These are phyloP conservation scores for Panorpa germanica DNA, from an alignment of 2,888 invertebrate genomes.

Conservation along the genomic window DNA sequence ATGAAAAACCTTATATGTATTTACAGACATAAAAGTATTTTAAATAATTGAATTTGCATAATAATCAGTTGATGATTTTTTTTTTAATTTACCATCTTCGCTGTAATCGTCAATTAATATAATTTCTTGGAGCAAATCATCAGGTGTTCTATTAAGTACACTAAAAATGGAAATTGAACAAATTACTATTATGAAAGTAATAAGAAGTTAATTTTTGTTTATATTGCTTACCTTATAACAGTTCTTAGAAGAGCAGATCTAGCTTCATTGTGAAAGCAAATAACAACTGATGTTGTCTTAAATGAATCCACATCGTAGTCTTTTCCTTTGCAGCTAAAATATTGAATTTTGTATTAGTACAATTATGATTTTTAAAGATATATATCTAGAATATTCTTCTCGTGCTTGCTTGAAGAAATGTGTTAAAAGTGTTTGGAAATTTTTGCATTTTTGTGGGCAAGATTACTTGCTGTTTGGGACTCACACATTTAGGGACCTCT, in stretches of 20 bases:
- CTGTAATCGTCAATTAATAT: conserved; percentile 20
- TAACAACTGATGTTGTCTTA: conserved; percentile 17
- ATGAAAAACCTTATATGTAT: no score
- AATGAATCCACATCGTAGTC: not conserved
- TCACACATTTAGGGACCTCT: no score
- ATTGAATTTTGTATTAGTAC: not conserved
- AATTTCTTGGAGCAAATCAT: conserved; percentile 17
- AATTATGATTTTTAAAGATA: no score
- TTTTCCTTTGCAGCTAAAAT: not conserved
- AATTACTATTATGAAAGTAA: no score
- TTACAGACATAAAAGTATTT: no score
- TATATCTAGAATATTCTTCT: no score
- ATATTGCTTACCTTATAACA: conserved; percentile 13
- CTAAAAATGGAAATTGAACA: not conserved
- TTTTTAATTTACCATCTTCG: conserved; percentile 17
- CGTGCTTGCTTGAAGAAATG: no score
- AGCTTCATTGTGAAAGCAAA: conserved; percentile 20
- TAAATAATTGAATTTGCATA: no score
- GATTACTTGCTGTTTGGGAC: no score
- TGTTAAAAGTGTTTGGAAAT: no score
- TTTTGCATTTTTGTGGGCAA: no score
- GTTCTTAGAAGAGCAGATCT: conserved; percentile 19
- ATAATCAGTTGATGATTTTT: no score
- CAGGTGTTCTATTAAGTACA: conserved; percentile 17
- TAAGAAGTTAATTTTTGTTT: not conserved